Evolutionary conservation across 1,140 invertebrate species (phyloP).

Genomic region (Stratiolaelaps scimitus): DNA sequence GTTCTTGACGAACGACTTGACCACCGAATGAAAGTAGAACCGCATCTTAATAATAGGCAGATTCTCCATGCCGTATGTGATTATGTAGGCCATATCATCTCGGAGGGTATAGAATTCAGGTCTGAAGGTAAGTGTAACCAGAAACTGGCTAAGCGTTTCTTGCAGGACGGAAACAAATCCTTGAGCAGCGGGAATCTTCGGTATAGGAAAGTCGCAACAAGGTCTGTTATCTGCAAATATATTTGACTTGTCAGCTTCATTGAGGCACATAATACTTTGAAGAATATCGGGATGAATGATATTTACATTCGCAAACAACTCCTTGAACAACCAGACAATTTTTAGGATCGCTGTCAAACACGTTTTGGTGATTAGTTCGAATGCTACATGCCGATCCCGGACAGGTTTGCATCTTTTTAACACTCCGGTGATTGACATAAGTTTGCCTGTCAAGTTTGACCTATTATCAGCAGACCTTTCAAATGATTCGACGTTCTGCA

Average conservation of each 20-base stretch:
- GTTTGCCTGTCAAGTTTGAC: not conserved
- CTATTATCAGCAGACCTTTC: not conserved
- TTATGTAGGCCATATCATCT: constrained; percentile 3
- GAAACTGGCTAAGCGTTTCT: constrained; percentile 1
- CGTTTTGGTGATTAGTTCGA: constrained; percentile 4
- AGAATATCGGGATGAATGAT: constrained; percentile 11
- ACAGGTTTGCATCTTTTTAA: constrained; percentile 12
- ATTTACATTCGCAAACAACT: not conserved
- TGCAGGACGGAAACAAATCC: not conserved
- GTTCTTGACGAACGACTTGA: constrained; percentile 17
- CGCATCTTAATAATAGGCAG: constrained; percentile 13
- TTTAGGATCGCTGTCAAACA: constrained; percentile 11
- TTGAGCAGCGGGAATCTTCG: not conserved
- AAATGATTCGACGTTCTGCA: not conserved
- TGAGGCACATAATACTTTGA: constrained; percentile 18
- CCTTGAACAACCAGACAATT: constrained; percentile 14
- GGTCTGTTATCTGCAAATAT: constrained; percentile 4
- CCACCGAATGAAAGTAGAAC: not conserved
- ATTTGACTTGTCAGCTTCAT: not conserved
- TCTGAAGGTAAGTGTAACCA: not conserved
- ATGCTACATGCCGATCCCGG: not conserved
- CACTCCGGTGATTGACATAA: constrained; percentile 8
- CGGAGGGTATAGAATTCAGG: constrained; percentile 9
- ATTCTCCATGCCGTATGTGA: constrained; percentile 12
- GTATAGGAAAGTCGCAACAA: not conserved